These are phyloP conservation scores for Dysmachus trigonus DNA, from an alignment of 2,888 invertebrate genomes.

Conservation along the genomic window DNA sequence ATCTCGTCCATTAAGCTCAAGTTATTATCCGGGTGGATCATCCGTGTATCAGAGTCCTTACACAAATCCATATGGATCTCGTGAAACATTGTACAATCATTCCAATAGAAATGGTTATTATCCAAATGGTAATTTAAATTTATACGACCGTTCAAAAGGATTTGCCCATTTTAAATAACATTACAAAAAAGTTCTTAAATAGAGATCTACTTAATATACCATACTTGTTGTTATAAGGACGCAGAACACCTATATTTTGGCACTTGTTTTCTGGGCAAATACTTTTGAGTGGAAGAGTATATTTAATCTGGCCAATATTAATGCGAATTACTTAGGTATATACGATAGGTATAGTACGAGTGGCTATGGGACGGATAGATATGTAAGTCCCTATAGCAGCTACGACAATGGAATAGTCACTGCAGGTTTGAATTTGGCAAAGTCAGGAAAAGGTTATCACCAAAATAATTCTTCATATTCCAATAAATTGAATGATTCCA, in stretches of 20 bases:
- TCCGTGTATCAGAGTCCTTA: constrained; percentile 61
- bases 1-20: constrained; percentile 60
- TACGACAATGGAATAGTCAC: constrained; percentile 65
- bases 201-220: too few species aligned
- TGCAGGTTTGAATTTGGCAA: constrained; percentile 60
- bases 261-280: too few species aligned
- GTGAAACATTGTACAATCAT: constrained; percentile 60
- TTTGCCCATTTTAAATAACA: too few species aligned
- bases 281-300: too few species aligned
- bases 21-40: constrained; percentile 58
- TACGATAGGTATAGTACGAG: constrained; percentile 42
- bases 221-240: too few species aligned
- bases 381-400: constrained; percentile 62
- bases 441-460: constrained; percentile 47
- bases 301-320: not conserved
- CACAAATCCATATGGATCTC: constrained; percentile 59
- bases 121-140: constrained; percentile 55
- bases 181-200: too few species aligned
- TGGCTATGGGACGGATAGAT: constrained; percentile 58
- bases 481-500: constrained; percentile 55
- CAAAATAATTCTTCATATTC: constrained; percentile 31
- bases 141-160: too few species aligned
- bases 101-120: constrained; percentile 55
- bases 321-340: constrained; percentile 23
- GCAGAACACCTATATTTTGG: too few species aligned